Base-by-base conservation (phyloP, 2,113 vertebrate species). In the Lagopus leucura region DNA sequence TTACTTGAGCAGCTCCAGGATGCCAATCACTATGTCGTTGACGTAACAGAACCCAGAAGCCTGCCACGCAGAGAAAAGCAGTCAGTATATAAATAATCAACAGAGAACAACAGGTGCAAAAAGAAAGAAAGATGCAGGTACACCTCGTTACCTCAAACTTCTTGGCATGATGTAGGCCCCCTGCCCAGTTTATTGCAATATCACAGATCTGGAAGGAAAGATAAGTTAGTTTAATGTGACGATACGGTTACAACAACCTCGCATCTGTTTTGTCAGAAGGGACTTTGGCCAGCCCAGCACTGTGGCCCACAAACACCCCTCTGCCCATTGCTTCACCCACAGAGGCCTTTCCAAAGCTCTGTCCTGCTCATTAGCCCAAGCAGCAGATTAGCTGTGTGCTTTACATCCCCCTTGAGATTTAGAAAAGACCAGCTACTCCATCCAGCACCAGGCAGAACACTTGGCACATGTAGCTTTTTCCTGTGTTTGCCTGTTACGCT, bases 171-270 rank as follows among this genome's bases (percentile, higher is more conserved):
- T 99, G 99, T 60, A 99, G 97, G 32, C 99, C 99, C 89, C 99
- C 99, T 30, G 99, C 99, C 99, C 99, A 99, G 97, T 99, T 99
- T 89, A 99, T 99, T 72, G 99, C 99, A 84, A 99, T 99, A 93
- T 99, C 99, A 97, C 99, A 99, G 91, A 99, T 99, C 99, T 99
- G 96, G 47, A 34, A 76, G 32, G 25, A 74, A 52, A 63, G 13
- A 13, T 2, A 83, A 72, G 20, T 2, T 13, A 76, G 15, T 20
- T 88, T 3, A 11, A 88, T 28, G 34, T n/a, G 60, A 65, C 54
- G 84, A 11, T 0, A 6, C 3, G 15, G 13, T 22, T 57, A 52
- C 14, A 57, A 48, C 10, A 4, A 36, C 27, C n/a, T 30, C 30
- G 38, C 5, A 43, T 3, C 10, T 36, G 36, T 27, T 7, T 32